Percentiles rank a stretch among this genome's conserved stretches.
Evolutionary conservation across 2,888 invertebrate genomes (phyloP).

Genomic region (Sphinx pinastri): DNA sequence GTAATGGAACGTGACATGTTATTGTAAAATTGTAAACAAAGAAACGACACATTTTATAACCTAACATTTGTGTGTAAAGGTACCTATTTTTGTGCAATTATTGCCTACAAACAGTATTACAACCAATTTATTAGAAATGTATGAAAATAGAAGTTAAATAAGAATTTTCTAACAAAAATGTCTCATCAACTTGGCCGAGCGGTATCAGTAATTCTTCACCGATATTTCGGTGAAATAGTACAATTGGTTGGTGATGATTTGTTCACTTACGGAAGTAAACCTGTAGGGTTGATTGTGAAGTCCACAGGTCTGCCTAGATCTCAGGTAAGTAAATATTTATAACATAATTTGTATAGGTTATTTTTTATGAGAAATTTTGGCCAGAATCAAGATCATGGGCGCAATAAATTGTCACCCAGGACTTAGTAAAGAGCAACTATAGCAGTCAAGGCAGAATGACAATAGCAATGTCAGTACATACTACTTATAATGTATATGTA

Average conservation of each 20-base stretch:
- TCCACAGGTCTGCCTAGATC: slow-evolving; percentile 79
- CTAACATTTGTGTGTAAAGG: background rate
- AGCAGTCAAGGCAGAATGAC: too few species aligned
- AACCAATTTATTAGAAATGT: background rate
- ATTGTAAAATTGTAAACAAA: slow-evolving; percentile 18
- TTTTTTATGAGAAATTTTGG: slow-evolving; percentile 24
- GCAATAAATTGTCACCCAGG: too few species aligned
- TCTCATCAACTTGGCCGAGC: slow-evolving; percentile 88
- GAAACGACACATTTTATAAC: background rate
- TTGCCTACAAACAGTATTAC: background rate
- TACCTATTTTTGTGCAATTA: too few species aligned
- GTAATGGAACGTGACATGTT: background rate
- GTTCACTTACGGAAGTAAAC: slow-evolving; percentile 87
- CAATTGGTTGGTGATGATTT: slow-evolving; percentile 89
- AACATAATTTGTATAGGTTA: slow-evolving; percentile 39
- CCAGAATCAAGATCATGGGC: too few species aligned
- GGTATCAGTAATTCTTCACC: slow-evolving; percentile 88
- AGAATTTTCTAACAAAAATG: slow-evolving; percentile 74
- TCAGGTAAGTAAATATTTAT: slow-evolving; percentile 55
- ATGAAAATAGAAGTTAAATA: background rate
- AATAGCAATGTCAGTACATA: too few species aligned
- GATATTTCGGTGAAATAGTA: slow-evolving; percentile 92
- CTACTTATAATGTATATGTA: too few species aligned
- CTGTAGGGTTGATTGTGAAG: slow-evolving; percentile 86
- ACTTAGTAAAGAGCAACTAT: too few species aligned